Conservation (phyloP, 2,888 invertebrate genomes). For the Formica aserva region DNA sequence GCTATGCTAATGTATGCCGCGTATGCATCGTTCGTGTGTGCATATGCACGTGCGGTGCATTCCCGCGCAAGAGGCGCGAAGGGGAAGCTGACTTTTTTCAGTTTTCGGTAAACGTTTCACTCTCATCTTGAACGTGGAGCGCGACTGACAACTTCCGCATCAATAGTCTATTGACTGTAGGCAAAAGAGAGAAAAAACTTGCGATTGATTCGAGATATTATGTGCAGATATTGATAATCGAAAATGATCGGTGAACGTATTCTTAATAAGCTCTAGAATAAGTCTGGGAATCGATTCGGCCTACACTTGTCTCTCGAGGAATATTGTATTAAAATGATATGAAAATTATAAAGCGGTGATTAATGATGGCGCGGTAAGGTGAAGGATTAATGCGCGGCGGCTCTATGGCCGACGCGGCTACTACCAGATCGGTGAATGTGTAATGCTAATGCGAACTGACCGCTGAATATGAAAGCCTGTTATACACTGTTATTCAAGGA, state of each 20-base stretch:
- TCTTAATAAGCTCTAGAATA: neutral
- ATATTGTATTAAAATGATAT: constrained; percentile 72
- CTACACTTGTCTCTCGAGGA: constrained; percentile 2
- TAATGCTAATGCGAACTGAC: constrained; percentile 76
- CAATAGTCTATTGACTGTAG: neutral
- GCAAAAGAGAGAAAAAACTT: neutral
- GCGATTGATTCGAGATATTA: neutral
- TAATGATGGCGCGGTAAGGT: constrained; percentile 68
- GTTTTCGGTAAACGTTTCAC: constrained; percentile 36
- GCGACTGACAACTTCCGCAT: neutral
- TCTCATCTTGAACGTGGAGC: neutral
- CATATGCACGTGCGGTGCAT: constrained; percentile 68
- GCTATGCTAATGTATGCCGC: constrained; percentile 79
- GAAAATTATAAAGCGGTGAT: constrained; percentile 75
- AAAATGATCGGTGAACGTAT: neutral
- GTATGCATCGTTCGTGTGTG: constrained; percentile 66
- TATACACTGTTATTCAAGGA: constrained; percentile 67
- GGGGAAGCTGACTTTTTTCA: constrained; percentile 27
- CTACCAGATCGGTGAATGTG: constrained; percentile 72
- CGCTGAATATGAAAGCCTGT: constrained; percentile 73
- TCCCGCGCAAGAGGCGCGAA: constrained; percentile 56
- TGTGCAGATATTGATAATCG: neutral
- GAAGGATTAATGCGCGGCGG: constrained; percentile 72
- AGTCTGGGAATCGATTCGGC: neutral
- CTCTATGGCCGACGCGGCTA: constrained; percentile 54